Evolutionary conservation across 2,113 vertebrate species (phyloP).

Genomic region (Sapayoa aenigma): DNA sequence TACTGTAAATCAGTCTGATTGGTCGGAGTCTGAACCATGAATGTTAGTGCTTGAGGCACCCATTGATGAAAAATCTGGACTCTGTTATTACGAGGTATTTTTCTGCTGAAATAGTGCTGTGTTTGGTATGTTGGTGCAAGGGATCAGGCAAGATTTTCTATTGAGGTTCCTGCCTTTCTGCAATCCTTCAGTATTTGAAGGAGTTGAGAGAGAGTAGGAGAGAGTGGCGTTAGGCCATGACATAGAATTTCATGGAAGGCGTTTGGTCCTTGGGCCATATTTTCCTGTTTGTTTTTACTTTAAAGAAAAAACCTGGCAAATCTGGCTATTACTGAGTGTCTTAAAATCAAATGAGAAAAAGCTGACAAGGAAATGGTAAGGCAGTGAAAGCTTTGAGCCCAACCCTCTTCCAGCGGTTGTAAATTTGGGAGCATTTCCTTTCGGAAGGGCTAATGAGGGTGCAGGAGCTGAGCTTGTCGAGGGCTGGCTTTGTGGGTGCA

Average conservation of each 20-base stretch:
- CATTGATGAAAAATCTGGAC: neutral
- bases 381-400: neutral
- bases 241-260: neutral
- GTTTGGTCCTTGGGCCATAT: neutral
- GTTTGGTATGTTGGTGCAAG: neutral
- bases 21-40: neutral
- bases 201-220: neutral
- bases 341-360: conserved; percentile 6
- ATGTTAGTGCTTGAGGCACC: neutral
- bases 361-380: neutral
- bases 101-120: neutral
- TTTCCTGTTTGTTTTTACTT: neutral
- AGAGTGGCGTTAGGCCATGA: neutral
- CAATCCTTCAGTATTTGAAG: conserved; percentile 33
- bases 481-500: neutral
- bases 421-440: neutral
- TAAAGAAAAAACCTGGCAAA: neutral
- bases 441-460: neutral
- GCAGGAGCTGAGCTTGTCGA: neutral
- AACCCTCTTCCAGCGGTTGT: neutral
- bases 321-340: neutral
- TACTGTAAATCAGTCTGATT: neutral
- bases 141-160: neutral
- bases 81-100: neutral
- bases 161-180: neutral